Base-by-base conservation (phyloP, 1,140 invertebrate species). In the Amyelois transitella region DNA sequence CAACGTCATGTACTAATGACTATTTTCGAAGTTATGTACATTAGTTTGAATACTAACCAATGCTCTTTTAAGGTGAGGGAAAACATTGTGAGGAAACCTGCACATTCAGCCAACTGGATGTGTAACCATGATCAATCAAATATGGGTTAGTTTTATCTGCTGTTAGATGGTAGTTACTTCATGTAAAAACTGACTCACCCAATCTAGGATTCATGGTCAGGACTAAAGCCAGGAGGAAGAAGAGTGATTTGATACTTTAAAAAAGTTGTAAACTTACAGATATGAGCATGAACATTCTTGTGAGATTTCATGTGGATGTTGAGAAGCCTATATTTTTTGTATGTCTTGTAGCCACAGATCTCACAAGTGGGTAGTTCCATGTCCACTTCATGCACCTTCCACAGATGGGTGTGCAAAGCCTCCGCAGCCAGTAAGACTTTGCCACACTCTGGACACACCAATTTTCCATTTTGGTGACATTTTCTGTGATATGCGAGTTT, bases 351-450 rank as follows among this genome's bases (percentile, higher is more conserved):
- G 24, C 80, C 88, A 75, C 90, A 93, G 60, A 91, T 79, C 55
- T 91, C 89, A 75, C 94, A 96, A 18, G 91, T 90, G 53, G 92
- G 92, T 20, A 96, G 76, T 69, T 95, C 94, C 81, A 94, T 90
- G 70, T 96, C 94, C n/a, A 96, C 91, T 38, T 89, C 81, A 74
- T 96, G 95, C 0, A 86, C 67, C 47, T 91, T 91, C 94, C 94
- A 96, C n/a, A 96, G 80, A 83, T 96, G 95, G 18, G 91, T 91
- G 18, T 92, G 91, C n/a, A 95, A 66, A 1, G 89, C 78, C 50
- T 91, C 90, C 89, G 93, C 94, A 12, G 88, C 79, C 0, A 66
- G 64, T 88, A 91, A 18, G 1, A 65, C 68, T 54, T 87, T 81
- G 0, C 75, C 66, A 77, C 95, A 96, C 70, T 95, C 92, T 0